phyloP scores from a whole-genome alignment of 1,140 invertebrate genomes.

The Drosophila neocordata region DNA sequence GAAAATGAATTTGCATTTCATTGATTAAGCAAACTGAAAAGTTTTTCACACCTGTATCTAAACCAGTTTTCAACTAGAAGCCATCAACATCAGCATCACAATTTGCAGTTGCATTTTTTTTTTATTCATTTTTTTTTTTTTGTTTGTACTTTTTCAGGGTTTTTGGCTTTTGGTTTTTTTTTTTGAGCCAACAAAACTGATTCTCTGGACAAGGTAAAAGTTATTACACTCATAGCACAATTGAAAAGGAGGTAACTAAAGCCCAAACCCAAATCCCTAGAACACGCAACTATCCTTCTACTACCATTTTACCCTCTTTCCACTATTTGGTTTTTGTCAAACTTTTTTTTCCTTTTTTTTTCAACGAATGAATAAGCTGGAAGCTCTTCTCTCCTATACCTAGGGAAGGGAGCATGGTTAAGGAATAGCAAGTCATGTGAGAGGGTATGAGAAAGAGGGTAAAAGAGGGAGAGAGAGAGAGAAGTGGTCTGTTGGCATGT shows the following conservation, averaged over 20 bases:
- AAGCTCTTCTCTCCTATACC: background rate
- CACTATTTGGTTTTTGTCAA: background rate
- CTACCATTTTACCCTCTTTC: background rate
- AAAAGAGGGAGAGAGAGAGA: no score
- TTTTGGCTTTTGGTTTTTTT: conserved; percentile 44
- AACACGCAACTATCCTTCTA: no score
- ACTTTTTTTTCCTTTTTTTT: background rate
- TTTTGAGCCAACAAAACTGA: conserved; percentile 34
- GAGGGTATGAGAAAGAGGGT: no score
- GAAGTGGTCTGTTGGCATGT: no score
- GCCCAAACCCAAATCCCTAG: no score
- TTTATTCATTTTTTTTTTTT: conserved; percentile 13
- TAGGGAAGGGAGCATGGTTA: background rate
- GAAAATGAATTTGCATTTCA: conserved; percentile 47
- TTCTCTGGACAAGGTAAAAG: conserved; percentile 16
- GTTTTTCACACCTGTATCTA: conserved; percentile 30
- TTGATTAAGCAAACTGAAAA: conserved; percentile 64
- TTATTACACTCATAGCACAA: conserved; percentile 19
- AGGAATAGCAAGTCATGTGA: no score
- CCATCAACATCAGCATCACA: background rate
- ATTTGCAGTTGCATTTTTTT: conserved; percentile 6
- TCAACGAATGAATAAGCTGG: conserved; percentile 8
- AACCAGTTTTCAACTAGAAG: conserved; percentile 3
- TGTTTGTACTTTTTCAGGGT: conserved; percentile 30
- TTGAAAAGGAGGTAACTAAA: conserved; percentile 10